These are phyloP conservation scores for Lates japonicus DNA, from an alignment of 2,797 vertebrate genomes.

Conservation along the genomic window DNA sequence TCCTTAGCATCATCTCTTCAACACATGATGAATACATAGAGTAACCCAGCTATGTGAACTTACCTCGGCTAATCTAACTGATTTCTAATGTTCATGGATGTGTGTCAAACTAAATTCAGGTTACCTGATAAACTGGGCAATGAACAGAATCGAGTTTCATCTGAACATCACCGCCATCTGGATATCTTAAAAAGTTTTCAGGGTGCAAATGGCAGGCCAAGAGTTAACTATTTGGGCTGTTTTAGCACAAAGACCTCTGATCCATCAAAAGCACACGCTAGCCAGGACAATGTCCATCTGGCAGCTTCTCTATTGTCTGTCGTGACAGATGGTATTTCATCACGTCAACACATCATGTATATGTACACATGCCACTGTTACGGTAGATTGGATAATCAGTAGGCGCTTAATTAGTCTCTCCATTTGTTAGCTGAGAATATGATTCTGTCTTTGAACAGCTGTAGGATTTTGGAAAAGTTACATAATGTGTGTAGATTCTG, in stretches of 20 bases:
- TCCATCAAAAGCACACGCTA: conserved; percentile 79
- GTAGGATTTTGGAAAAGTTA: neutral
- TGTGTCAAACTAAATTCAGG: neutral
- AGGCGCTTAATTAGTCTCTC: conserved; percentile 6
- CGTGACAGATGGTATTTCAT: conserved; percentile 80
- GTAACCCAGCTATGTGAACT: neutral
- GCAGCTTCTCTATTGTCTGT: conserved; percentile 83
- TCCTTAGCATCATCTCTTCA: neutral
- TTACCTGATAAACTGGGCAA: neutral
- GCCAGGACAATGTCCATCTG: conserved; percentile 82
- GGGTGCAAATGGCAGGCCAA: conserved; percentile 52
- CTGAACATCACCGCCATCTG: conserved; percentile 14
- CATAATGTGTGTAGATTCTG: neutral
- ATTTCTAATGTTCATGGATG: neutral
- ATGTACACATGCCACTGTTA: conserved; percentile 58
- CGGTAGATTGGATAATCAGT: neutral
- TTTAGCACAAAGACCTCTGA: conserved; percentile 82
- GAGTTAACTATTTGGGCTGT: conserved; percentile 76
- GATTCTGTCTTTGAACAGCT: neutral
- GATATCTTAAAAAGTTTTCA: conserved; percentile 37
- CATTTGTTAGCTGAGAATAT: neutral
- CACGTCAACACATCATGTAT: conserved; percentile 80
- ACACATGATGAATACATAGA: neutral
- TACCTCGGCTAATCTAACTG: neutral
- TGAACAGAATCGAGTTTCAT: neutral